Base-by-base conservation (phyloP, 2,113 vertebrate genomes). In the Scomber japonicus region DNA sequence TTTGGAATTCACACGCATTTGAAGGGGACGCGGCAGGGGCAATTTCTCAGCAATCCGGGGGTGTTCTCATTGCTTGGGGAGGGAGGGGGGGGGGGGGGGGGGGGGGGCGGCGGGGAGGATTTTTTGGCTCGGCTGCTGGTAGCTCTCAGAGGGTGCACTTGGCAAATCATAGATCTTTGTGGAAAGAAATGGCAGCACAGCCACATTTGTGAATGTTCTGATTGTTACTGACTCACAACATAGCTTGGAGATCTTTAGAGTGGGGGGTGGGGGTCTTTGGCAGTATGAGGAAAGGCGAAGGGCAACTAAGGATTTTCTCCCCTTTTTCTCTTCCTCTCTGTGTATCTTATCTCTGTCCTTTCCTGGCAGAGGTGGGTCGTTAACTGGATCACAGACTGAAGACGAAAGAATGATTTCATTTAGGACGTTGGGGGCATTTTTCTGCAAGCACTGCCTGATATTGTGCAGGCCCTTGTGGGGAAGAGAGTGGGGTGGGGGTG, bases 1-100 rank as follows among this genome's bases (percentile, higher is more conserved):
- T 90, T 92, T 90, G 81, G 84, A 86, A 88, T 89, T 89, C 88
- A 89, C 88, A 91, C 75, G 46, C 86, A 82, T 82, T 81, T 63
- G 66, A 78, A 82, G 86, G 74, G 84, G 86, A 87, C 88, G 54
- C 57, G 40, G 86, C 73, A n/a, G 82, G 83, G 87, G 64, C 67
- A 55, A 84, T 82, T 91, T 79, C 84, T 87, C 89, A 87, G 80
- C 88, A 21, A 74, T 84, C 75, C 63, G 46, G 68, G 88, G 84
- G 88, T 73, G 68, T 83, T 83, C 57, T 74, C 63, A 2, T 60
- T 40, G 64, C 50, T 70, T 0, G 59, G 71, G 65, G 64, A 56
- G 69, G 69, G 67, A 19, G 30, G 40, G 4, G 51, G 67, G 19
- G 30, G 40, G 4, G 51, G 24, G 1, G 31, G 44, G 4, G 17